Conservation (phyloP, 1,140 invertebrate genomes). For the Agrypnia vestita region DNA sequence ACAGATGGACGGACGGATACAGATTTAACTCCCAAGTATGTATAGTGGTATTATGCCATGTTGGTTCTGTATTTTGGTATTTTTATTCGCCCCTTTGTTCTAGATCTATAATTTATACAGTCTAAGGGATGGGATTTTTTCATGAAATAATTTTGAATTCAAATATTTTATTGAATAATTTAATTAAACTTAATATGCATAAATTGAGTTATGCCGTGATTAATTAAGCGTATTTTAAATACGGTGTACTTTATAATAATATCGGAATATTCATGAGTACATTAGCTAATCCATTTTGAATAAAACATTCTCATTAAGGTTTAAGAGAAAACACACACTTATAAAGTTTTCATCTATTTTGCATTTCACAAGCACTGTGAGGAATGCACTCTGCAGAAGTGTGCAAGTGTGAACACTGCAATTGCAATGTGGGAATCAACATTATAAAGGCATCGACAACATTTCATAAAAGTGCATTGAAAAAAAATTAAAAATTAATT, state of each 20-base stretch:
- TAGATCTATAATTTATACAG: too few relatives aligned
- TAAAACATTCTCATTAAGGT: constrained; percentile 15
- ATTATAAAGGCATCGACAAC: neutral
- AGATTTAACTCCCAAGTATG: too few relatives aligned
- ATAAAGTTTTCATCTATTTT: constrained; percentile 30
- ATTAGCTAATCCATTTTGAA: constrained; percentile 21
- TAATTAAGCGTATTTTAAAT: neutral
- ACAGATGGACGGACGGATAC: too few relatives aligned
- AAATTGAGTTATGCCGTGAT: too few relatives aligned
- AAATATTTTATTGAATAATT: too few relatives aligned
- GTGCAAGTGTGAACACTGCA: constrained; percentile 18
- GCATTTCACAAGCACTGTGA: constrained; percentile 2
- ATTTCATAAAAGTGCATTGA: constrained; percentile 3
- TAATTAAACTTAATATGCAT: too few relatives aligned
- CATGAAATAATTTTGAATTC: too few relatives aligned
- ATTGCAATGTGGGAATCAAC: constrained; percentile 18
- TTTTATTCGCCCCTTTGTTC: too few relatives aligned
- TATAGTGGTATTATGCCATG: too few relatives aligned
- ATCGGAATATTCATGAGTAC: constrained; percentile 16
- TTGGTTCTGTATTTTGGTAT: too few relatives aligned
- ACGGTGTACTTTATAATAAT: neutral
- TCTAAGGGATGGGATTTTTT: too few relatives aligned
- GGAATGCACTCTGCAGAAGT: constrained; percentile 27
- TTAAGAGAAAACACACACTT: constrained; percentile 6
- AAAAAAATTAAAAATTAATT: too few relatives aligned